These are phyloP conservation scores for Morone chrysops DNA, from an alignment of 2,113 vertebrate species.

Conservation along the genomic window DNA sequence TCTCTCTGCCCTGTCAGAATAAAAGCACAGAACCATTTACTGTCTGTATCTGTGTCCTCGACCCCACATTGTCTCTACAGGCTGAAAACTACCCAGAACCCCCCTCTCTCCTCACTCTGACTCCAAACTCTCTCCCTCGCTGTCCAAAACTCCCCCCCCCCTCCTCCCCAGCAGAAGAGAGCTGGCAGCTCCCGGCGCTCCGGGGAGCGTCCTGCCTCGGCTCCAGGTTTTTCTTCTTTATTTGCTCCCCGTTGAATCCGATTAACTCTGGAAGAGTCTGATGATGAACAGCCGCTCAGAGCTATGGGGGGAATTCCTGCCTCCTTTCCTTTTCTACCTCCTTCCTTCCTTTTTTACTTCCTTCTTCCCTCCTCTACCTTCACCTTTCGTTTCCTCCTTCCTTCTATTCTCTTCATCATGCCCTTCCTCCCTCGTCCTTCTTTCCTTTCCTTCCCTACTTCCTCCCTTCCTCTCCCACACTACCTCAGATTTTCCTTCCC, in stretches of 20 bases:
- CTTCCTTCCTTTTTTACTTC: too few relatives aligned
- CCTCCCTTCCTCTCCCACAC: not conserved
- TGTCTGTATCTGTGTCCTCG: too few relatives aligned
- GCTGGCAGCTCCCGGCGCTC: slow-evolving; percentile 48
- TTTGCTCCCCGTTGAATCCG: slow-evolving; percentile 18
- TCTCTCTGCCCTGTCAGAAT: too few relatives aligned
- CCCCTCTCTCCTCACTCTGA: not conserved
- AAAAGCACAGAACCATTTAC: too few relatives aligned
- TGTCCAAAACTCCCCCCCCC: slow-evolving; percentile 22
- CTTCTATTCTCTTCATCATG: too few relatives aligned
- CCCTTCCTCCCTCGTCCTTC: not conserved
- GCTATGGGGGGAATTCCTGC: slow-evolving; percentile 10
- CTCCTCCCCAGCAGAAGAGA: slow-evolving; percentile 29
- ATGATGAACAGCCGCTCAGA: slow-evolving; percentile 34
- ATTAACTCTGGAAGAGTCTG: slow-evolving; percentile 41
- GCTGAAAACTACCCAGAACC: not conserved
- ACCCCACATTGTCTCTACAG: not conserved
- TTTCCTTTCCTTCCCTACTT: too few relatives aligned
- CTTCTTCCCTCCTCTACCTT: too few relatives aligned
- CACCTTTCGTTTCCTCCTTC: not conserved
- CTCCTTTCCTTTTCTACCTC: not conserved
- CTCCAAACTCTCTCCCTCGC: not conserved
- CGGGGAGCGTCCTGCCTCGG: slow-evolving; percentile 31
- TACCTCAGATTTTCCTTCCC: too few relatives aligned
- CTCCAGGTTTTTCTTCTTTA: slow-evolving; percentile 5